Evolutionary conservation across 2,113 vertebrate species (phyloP), one percentile per base, ranked within the genome.

Genomic region (Semnornis frantzii): DNA sequence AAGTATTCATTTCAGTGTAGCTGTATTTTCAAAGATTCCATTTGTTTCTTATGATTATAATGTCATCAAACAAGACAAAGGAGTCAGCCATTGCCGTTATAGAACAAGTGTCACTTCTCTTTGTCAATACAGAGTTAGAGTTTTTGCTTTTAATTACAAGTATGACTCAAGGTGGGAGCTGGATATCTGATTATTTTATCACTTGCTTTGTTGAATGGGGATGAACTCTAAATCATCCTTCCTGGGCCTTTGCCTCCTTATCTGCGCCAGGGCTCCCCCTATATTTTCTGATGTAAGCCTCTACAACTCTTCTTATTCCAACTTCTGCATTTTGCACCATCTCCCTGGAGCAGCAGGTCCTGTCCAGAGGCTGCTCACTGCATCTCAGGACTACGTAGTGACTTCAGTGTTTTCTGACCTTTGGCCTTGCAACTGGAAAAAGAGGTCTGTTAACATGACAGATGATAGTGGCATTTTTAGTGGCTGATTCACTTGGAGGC

Each of bases 261-360:
- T 11, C n/a, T n/a, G 16, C 2, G 6, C 8, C 39, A 44, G 19
- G 12, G 11, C 10, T 70, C 70, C 19, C 25, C 30, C 19, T 1
- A 14, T 5, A 1, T 1, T 5, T 12, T 81, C 12, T 18, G 12
- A 28, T 15, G 7, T 4, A 10, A 73, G 4, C 25, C 3, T 9
- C 4, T 85, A 19, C 12, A 37, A 8, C 5, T 37, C 28, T 62
- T 21, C 33, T 25, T 33, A 9, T 73, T 54, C 25, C 69, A n/a
- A 8, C 2, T 30, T 57, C 58, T 82, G 30, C 34, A 24, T 15
- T 23, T 65, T 1, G 0, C 7, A 0, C n/a, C 12, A 0, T 31
- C 8, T 72, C 12, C 64, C 31, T 1, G 6, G 37, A 73, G 68
- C 28, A 48, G 14, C 31, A 15, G 31, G n/a, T 48, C 17, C n/a